These are phyloP conservation scores for Thysanoteuthis rhombus DNA, from an alignment of 2,888 invertebrate genomes.

Conservation along the genomic window DNA sequence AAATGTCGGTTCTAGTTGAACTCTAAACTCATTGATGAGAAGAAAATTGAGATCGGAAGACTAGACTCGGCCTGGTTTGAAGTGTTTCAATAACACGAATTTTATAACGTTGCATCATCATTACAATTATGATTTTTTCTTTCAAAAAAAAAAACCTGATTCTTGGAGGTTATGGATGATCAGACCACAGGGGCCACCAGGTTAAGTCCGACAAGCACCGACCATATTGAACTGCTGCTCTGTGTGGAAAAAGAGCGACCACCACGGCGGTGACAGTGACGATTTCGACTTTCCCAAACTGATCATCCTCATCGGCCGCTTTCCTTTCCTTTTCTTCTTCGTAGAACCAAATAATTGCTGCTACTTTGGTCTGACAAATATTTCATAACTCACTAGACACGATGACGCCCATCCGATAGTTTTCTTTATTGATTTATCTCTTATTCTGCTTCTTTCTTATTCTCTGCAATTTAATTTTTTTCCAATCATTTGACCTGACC, in stretches of 20 bases:
- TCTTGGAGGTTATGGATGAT: background rate
- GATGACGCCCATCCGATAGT: background rate
- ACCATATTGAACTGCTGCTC: background rate
- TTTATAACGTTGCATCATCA: background rate
- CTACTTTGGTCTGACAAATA: background rate
- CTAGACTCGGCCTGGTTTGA: background rate
- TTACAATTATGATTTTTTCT: background rate
- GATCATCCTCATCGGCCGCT: background rate
- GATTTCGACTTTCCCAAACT: background rate
- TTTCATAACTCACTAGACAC: background rate
- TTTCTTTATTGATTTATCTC: background rate
- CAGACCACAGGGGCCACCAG: background rate
- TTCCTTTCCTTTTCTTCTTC: background rate
- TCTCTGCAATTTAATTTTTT: background rate
- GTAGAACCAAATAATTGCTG: background rate
- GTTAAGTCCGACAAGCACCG: conserved; percentile 12
- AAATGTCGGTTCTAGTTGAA: background rate
- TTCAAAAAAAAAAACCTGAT: no score
- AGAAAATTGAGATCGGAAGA: background rate
- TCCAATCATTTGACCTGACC: background rate
- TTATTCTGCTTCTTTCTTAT: background rate
- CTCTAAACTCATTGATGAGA: background rate
- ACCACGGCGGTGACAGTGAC: background rate
- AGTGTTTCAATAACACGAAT: background rate
- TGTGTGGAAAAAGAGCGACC: background rate